Evolutionary conservation across 2,113 vertebrate species (phyloP).

Genomic region (Condylura cristata): DNA sequence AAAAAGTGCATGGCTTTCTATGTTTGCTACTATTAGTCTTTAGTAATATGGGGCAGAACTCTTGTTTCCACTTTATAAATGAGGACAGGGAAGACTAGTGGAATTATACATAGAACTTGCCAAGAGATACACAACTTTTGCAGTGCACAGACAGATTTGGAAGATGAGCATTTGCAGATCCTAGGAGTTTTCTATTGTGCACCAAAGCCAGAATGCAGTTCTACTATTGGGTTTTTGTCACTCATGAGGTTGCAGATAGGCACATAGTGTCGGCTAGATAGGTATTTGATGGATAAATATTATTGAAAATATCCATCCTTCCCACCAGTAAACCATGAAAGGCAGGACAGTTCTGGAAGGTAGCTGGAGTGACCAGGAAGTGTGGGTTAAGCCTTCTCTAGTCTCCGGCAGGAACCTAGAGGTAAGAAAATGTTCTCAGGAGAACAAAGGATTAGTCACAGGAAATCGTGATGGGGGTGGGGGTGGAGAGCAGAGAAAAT

Average conservation of each 20-base stretch:
- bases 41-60: not conserved
- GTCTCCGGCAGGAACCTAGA: not conserved
- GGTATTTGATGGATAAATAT: not conserved
- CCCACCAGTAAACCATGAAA: not conserved
- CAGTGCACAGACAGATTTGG: not conserved
- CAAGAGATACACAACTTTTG: not conserved
- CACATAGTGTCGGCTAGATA: not conserved
- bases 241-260: not conserved
- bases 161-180: not conserved
- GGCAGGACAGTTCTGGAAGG: not conserved
- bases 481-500: not conserved
- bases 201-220: not conserved
- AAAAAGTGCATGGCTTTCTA: not conserved
- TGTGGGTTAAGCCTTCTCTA: not conserved
- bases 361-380: not conserved
- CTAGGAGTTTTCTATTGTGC: not conserved
- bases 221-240: not conserved
- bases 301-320: not conserved
- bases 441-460: constrained; percentile 52
- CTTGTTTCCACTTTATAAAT: not conserved
- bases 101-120: not conserved
- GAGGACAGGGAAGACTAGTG: not conserved
- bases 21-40: not conserved
- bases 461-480: not conserved
- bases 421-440: not conserved